phyloP scores from a whole-genome alignment of 2,888 invertebrate genomes.

The Cataglyphis livida region DNA sequence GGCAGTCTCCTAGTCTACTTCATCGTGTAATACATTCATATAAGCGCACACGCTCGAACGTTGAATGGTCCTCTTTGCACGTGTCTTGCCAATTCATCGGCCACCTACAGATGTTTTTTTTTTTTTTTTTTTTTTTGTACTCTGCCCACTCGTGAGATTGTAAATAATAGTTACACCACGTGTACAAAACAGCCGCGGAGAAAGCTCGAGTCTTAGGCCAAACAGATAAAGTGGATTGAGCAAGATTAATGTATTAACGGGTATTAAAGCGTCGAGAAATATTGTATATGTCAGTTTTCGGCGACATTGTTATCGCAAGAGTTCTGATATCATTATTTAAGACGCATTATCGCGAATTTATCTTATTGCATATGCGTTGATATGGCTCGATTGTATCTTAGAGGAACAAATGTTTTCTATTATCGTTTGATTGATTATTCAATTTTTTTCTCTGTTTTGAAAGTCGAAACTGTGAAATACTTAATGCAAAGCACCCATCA shows the following conservation, averaged over 20 bases:
- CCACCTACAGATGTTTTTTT: neutral
- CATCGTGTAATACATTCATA: neutral
- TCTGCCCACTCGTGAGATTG: neutral
- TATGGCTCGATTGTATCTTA: neutral
- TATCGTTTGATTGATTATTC: neutral
- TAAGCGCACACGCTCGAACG: neutral
- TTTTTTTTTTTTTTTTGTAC: neutral
- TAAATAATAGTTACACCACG: neutral
- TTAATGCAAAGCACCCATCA: neutral
- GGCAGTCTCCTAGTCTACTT: neutral
- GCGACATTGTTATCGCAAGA: neutral
- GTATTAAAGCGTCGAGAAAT: neutral
- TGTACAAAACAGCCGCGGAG: neutral
- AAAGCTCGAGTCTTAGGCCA: neutral
- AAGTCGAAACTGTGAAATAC: neutral
- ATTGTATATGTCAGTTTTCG: neutral
- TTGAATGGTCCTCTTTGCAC: neutral
- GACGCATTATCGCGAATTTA: neutral
- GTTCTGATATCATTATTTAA: neutral
- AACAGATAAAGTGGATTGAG: neutral
- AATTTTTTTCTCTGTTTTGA: neutral
- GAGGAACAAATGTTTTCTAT: neutral
- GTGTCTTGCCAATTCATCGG: constrained; percentile 2
- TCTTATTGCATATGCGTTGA: neutral
- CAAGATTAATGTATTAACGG: neutral